Base-by-base conservation (phyloP, 2,888 invertebrate species). In the Nemoura dubitans region DNA sequence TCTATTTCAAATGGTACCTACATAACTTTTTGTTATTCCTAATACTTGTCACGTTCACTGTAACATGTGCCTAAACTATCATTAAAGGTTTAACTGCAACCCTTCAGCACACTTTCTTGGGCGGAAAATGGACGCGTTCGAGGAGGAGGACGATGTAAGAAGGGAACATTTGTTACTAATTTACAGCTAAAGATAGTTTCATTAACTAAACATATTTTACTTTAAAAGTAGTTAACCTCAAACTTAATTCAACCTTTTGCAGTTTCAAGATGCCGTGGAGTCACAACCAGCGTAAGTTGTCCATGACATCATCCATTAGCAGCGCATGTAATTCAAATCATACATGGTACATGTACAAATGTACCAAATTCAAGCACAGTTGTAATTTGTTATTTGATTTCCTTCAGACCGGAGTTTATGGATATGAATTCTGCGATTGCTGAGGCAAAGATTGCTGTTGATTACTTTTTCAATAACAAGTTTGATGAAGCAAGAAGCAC, bases 391-490 rank as follows among this genome's bases (percentile, higher is more conserved):
- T n/a, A 28, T 36, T 59, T 26, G 14, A 86, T 83, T 86, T 86
- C 87, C 90, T 89, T n/a, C 87, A 92, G 92, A 86, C 90, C 90
- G 84, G 85, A 80, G 43, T 91, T 91, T 76, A 91, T 92, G 93
- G 94, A 95, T 88, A 91, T 97, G 89, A 93, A 94, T 76, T 93
- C 94, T 42, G 95, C 97, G 0, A 93, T 98, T 88, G 93, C 93
- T 86, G 97, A 98, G 90, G 95, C 96, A 21, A 95, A 95, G 90
- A 91, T 93, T 85, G 97, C 98, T 0, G 95, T 98, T n/a, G 94
- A 96, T 90, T 95, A 95, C 89, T 99, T 98, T 91, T 97, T 99
- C 91, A 98, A 98, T 91, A 99, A 99, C 91, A 95, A 96, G 90
- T 96, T 98, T 89, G 93, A 94, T 16, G 95, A 96, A 90, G 98